A percentile compares a stretch with the other conserved stretches of the same genome.
Evolutionary conservation across 2,113 vertebrate species (phyloP).

Genomic region (Connochaetes taurinus): DNA sequence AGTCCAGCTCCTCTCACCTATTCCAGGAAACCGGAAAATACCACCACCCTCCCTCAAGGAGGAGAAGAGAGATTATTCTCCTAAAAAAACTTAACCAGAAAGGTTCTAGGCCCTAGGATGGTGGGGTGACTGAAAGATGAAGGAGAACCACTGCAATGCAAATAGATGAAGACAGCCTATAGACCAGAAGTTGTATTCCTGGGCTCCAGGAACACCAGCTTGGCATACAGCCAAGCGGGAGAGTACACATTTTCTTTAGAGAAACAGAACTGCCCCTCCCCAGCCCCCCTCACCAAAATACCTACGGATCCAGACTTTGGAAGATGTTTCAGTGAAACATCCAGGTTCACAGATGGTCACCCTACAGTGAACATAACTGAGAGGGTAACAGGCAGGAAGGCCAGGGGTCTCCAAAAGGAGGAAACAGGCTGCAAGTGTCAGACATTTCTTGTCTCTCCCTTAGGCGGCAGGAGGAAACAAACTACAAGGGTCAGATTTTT

Average conservation of each 20-base stretch:
- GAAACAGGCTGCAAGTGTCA: not conserved
- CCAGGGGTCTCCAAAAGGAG: not conserved
- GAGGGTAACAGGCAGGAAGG: not conserved
- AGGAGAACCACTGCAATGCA: not conserved
- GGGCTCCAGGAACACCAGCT: not conserved
- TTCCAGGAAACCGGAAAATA: not conserved
- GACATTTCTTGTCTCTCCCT: not conserved
- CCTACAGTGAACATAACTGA: not conserved
- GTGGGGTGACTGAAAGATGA: not conserved
- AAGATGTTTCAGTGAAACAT: not conserved
- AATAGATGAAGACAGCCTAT: not conserved
- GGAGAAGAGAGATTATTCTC: not conserved
- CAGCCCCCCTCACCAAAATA: not conserved
- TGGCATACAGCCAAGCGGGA: not conserved
- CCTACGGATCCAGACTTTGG: not conserved
- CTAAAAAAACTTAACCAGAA: not conserved
- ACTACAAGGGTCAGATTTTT: not conserved
- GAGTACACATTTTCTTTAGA: not conserved
- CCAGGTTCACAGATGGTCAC: not conserved
- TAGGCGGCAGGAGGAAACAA: not conserved
- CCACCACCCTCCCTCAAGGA: not conserved
- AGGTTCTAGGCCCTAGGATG: not conserved
- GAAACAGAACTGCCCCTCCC: not conserved
- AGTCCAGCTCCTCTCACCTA: not conserved
- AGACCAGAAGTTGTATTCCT: fast-evolving